Evolutionary conservation across 2,797 vertebrate species (phyloP).

Genomic region (Etheostoma perlongum): DNA sequence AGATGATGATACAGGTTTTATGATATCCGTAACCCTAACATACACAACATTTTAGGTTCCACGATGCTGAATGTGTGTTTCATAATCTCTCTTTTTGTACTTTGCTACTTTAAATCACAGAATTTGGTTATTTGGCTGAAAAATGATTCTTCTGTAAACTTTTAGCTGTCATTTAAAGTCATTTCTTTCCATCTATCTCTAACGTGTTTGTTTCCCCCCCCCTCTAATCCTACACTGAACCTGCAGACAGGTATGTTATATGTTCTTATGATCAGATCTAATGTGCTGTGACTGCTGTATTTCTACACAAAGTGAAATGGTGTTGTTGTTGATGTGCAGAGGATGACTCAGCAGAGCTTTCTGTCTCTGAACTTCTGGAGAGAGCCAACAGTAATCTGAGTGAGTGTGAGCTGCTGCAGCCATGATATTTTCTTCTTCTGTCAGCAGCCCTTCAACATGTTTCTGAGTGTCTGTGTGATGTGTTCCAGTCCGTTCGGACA

Average conservation of each 20-base stretch:
- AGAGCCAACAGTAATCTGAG: conserved; percentile 76
- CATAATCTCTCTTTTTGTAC: neutral
- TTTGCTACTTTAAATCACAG: neutral
- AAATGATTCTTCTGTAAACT: neutral
- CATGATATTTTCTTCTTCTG: neutral
- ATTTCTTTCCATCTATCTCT: neutral
- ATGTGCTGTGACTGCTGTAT: neutral
- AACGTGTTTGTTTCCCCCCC: conserved; percentile 1
- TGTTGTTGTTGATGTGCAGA: conserved; percentile 37
- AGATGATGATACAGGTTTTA: neutral
- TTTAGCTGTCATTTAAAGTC: neutral
- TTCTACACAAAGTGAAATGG: neutral
- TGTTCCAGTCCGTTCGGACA: conserved; percentile 64
- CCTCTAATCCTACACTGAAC: neutral
- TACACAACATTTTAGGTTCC: neutral
- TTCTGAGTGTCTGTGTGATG: neutral
- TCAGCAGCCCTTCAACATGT: neutral
- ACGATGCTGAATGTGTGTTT: neutral
- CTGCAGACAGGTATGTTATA: conserved; percentile 53
- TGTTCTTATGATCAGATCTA: neutral
- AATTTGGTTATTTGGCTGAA: neutral
- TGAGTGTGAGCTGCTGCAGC: conserved; percentile 40
- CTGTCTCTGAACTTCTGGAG: conserved; percentile 76
- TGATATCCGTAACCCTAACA: neutral
- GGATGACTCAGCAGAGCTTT: conserved; percentile 58